Evolutionary conservation across 2,797 vertebrate genomes (phyloP).

Genomic region (Cyclopterus lumpus): DNA sequence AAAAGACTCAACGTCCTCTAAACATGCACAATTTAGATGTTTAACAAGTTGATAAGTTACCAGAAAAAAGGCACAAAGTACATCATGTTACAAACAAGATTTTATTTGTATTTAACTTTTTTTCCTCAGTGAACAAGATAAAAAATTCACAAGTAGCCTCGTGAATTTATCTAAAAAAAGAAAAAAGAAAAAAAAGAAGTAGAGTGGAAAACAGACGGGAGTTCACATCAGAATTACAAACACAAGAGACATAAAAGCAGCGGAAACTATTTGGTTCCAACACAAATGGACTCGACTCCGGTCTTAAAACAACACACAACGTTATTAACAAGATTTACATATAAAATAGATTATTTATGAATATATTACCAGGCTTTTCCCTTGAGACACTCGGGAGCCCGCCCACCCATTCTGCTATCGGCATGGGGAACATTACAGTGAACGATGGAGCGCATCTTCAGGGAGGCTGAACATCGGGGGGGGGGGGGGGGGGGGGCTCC

Average conservation of each 20-base stretch:
- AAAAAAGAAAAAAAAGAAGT: neutral
- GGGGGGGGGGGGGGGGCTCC: neutral
- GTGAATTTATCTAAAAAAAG: constrained; percentile 14
- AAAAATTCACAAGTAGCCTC: constrained; percentile 26
- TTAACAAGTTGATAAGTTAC: neutral
- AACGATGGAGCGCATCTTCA: neutral
- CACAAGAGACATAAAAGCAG: constrained; percentile 48
- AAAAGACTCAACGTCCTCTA: neutral
- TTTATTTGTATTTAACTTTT: constrained; percentile 68
- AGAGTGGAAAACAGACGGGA: constrained; percentile 24
- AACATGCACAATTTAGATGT: neutral
- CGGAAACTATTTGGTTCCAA: neutral
- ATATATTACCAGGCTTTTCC: constrained; percentile 54
- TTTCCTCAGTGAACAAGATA: constrained; percentile 14
- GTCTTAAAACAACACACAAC: constrained; percentile 44
- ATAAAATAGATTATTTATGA: constrained; percentile 53
- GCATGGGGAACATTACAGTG: neutral
- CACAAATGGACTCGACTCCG: neutral
- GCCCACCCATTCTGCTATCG: constrained; percentile 15
- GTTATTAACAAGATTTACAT: constrained; percentile 37
- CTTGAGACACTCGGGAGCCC: neutral
- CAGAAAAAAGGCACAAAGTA: neutral
- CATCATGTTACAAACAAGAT: constrained; percentile 51
- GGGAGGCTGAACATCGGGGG: neutral
- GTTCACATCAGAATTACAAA: constrained; percentile 17